These are phyloP conservation scores for Mnemiopsis leidyi DNA, from an alignment of 37 sponge, comb jelly and placozoan species.

Conservation along the genomic window DNA sequence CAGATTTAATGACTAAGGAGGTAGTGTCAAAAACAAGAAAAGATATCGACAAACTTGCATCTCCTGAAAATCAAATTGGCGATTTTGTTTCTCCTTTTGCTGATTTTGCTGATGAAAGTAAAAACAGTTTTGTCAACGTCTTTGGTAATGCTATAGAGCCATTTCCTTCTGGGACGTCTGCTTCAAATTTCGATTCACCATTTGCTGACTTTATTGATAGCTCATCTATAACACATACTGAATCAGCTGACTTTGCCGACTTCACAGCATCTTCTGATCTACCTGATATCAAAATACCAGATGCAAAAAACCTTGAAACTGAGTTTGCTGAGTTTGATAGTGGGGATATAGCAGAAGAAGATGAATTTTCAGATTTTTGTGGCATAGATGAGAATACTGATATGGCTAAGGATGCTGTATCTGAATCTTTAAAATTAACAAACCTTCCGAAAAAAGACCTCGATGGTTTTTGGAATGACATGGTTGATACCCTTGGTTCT, in stretches of 20 bases:
- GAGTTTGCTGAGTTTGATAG: not conserved
- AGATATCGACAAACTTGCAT: not conserved
- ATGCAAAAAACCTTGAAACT: not conserved
- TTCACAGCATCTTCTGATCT: not conserved
- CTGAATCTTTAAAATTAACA: not conserved
- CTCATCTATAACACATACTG: not conserved
- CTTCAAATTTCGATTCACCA: not conserved
- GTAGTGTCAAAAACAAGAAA: not conserved
- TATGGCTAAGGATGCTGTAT: not conserved
- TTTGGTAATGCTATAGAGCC: not conserved
- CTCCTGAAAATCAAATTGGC: not conserved
- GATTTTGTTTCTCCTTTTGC: not conserved
- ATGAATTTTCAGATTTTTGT: not conserved
- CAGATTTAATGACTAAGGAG: too few relatives aligned
- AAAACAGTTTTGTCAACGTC: not conserved
- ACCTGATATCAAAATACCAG: too few relatives aligned
- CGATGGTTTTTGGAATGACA: slow-evolving; percentile 64
- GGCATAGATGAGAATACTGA: not conserved
- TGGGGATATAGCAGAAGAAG: not conserved
- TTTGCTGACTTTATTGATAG: not conserved
- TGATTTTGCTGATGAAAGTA: not conserved
- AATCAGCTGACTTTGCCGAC: not conserved
- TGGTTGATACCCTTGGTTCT: slow-evolving; percentile 51
- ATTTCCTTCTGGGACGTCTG: not conserved
- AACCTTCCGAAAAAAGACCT: slow-evolving; percentile 48